phyloP scores from a whole-genome alignment of 2,113 vertebrate species.

The Corythoichthys intestinalis region DNA sequence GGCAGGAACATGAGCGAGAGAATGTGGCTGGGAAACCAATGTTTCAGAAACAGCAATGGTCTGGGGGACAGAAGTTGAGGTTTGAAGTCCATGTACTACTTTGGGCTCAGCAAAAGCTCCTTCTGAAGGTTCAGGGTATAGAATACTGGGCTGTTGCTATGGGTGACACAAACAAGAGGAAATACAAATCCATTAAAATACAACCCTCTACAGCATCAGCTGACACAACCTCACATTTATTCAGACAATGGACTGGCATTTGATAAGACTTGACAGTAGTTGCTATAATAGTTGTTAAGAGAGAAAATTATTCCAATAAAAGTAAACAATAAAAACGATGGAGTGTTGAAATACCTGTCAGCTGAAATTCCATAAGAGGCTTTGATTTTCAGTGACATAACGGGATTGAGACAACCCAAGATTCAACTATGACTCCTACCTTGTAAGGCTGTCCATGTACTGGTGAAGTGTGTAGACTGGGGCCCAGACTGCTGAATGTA shows the following conservation, averaged over 20 bases:
- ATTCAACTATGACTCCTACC: conserved; percentile 25
- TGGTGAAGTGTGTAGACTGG: conserved; percentile 8
- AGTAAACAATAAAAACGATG: no score
- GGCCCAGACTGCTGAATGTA: conserved; percentile 22
- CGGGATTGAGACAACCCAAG: neutral
- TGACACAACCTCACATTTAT: neutral
- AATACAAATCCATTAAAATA: neutral
- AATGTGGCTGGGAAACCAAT: conserved; percentile 28
- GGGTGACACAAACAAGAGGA: conserved; percentile 6
- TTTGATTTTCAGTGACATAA: no score
- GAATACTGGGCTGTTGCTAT: conserved; percentile 22
- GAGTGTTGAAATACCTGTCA: no score
- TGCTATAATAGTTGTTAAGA: neutral
- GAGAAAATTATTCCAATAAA: neutral
- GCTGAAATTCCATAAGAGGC: no score
- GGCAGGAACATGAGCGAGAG: conserved; percentile 44
- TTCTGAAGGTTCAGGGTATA: conserved; percentile 23
- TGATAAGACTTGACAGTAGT: no score
- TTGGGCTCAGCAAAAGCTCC: conserved; percentile 18
- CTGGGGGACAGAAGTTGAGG: conserved; percentile 19
- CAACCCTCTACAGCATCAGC: neutral
- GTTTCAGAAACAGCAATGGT: conserved; percentile 43
- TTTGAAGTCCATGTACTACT: neutral
- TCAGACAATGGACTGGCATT: no score
- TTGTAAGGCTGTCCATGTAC: conserved; percentile 26